A percentile compares a stretch with the other conserved stretches of the same genome.
Evolutionary conservation across 2,888 invertebrate genomes (phyloP).

Genomic region (Tromatobia lineatoria): DNA sequence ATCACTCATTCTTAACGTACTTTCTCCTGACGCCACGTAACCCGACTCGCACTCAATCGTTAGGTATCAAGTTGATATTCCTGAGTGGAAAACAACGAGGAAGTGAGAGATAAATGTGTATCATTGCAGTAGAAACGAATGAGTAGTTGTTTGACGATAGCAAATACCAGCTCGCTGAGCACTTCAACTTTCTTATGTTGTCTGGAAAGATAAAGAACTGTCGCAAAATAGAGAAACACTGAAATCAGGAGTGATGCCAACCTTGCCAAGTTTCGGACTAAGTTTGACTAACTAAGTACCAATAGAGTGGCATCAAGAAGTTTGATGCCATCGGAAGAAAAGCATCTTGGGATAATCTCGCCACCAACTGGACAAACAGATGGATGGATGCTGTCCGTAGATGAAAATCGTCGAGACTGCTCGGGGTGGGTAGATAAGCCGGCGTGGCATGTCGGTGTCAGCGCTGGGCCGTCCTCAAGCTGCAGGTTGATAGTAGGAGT

Average conservation of each 20-base stretch:
- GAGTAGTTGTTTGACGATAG: conserved; percentile 32
- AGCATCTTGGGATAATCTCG: conserved; percentile 13
- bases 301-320: conserved; percentile 12
- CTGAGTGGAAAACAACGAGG: conserved; percentile 19
- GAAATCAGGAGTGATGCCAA: background rate
- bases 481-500: conserved; percentile 20
- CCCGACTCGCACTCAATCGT: background rate
- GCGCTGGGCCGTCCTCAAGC: conserved; percentile 38
- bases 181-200: background rate
- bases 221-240: background rate
- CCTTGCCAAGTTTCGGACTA: background rate
- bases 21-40: background rate
- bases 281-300: background rate
- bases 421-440: conserved; percentile 43
- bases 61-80: conserved; percentile 23
- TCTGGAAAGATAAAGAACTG: background rate
- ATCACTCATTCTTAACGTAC: conserved; percentile 4
- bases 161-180: background rate
- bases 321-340: conserved; percentile 49
- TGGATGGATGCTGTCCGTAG: conserved; percentile 53
- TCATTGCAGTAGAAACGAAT: conserved; percentile 38
- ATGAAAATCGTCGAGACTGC: conserved; percentile 22
- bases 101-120: conserved; percentile 5
- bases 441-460: conserved; percentile 35
- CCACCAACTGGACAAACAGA: conserved; percentile 22